Base-by-base conservation (phyloP, 2,113 vertebrate genomes). In the Corydoras sp. region DNA sequence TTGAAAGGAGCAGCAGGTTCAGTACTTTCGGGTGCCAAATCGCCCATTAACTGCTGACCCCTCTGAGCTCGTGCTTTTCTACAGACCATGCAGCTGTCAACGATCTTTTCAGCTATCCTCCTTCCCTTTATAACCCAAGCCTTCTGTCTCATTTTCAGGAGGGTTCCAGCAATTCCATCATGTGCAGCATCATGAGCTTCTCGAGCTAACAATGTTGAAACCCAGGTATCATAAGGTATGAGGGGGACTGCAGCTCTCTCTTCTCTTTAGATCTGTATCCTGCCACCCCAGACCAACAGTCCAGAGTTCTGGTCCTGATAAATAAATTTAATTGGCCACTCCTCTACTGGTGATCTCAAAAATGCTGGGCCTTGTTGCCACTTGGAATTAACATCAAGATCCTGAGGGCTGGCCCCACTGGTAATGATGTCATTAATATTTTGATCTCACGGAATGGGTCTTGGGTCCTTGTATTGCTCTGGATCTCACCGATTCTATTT, bases 401-500 rank as follows among this genome's bases (percentile, higher is more conserved):
- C 29, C 32, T 61, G 18, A n/a, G 61, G 35, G 10, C 53, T 58
- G 11, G 61, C 54, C 3, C 67, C 74, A n/a, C 68, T 35, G 9
- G 62, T 65, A 10, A 76, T 53, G 0, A 70, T 4, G 60, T 71
- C 48, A 3, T 61, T 62, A 10, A 71, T 71, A 29, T 76, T 76
- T n/a, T 18, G 61, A 9, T 24, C 1, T 6, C 62, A 48, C 35
- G 62, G 75, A 10, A 64, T 62, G 63, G 73, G 29, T 77, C 71
- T 29, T 64, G 58, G 12, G 55, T 5, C 0, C 0, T 2, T 18
- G 72, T 69, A 10, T 4, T 60, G 24, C 15, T 75, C 15, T 81
- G 69, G 0, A 83, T 83, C 8, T 80, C 76, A 4, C 75, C 72
- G 14, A 77, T 74, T 4, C 68, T 31, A 10, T 76, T 80, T 0